These are phyloP conservation scores for Neuroterus valhalla DNA, from an alignment of 1,140 invertebrate species.

Conservation along the genomic window DNA sequence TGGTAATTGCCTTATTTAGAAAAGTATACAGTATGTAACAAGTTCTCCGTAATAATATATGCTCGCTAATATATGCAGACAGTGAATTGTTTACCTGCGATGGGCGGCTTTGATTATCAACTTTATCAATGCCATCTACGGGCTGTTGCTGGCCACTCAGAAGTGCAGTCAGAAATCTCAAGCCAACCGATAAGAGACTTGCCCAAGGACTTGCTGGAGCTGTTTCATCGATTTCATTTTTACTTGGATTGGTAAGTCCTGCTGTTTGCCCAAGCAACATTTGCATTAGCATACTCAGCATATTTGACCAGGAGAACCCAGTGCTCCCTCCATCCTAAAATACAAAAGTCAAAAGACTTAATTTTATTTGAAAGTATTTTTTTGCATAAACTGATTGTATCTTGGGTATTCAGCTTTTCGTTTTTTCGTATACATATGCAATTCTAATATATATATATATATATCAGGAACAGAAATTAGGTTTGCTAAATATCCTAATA, in stretches of 20 bases:
- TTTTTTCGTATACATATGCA: too few relatives aligned
- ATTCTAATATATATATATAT: too few relatives aligned
- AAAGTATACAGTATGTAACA: too few relatives aligned
- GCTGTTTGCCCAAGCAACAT: conserved; percentile 83
- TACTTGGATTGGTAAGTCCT: conserved; percentile 82
- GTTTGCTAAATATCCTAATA: too few relatives aligned
- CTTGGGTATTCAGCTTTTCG: too few relatives aligned
- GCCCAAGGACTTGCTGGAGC: conserved; percentile 86
- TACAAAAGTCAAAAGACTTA: conserved; percentile 21
- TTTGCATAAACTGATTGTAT: background rate
- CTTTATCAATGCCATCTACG: conserved; percentile 90
- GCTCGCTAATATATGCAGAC: background rate
- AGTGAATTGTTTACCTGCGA: conserved; percentile 84
- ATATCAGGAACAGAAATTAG: too few relatives aligned
- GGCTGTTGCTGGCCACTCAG: conserved; percentile 82
- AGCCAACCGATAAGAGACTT: conserved; percentile 86
- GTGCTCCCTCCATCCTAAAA: conserved; percentile 76
- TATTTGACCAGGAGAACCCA: conserved; percentile 90
- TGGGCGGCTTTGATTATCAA: conserved; percentile 86
- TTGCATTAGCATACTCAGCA: conserved; percentile 90
- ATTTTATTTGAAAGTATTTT: background rate
- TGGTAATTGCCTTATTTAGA: too few relatives aligned
- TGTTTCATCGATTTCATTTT: conserved; percentile 84
- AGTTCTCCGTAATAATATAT: conserved; percentile 10
- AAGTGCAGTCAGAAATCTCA: conserved; percentile 88